Evolutionary conservation across 2,113 vertebrate genomes (phyloP).

Genomic region (Calyptomena viridis): DNA sequence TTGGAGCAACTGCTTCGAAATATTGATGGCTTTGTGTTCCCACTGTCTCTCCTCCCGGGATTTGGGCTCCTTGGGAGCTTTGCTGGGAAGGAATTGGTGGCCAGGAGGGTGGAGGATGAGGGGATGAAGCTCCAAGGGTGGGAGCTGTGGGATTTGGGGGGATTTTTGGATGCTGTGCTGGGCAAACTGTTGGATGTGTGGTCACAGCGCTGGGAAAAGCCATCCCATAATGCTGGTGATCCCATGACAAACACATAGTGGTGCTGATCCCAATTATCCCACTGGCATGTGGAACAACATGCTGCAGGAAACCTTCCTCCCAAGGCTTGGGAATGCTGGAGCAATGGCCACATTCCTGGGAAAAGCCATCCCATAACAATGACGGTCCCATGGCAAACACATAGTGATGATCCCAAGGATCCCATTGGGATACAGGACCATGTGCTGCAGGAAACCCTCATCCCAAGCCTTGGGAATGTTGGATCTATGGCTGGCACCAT

Average conservation of each 20-base stretch:
- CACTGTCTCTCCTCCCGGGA: rapidly evolving
- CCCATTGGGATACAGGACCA: rapidly evolving
- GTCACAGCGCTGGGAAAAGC: neutral
- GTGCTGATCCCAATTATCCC: neutral
- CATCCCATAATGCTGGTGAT: rapidly evolving
- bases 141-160: rapidly evolving
- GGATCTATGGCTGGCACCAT: neutral
- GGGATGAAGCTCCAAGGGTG: too few species aligned
- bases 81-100: neutral
- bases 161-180: neutral
- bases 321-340: neutral
- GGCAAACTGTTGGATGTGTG: neutral
- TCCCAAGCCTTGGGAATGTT: too few species aligned
- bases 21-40: rapidly evolving
- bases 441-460: neutral
- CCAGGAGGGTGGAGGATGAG: neutral
- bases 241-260: neutral
- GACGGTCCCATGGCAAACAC: neutral
- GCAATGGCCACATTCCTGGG: neutral
- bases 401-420: rapidly evolving
- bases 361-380: neutral
- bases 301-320: neutral
- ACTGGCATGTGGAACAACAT: rapidly evolving
- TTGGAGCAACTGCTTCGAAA: neutral
- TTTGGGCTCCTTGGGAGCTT: neutral